Conservation (phyloP, 30 jellyfish, hydroid and myxozoan species). For the Rhopilema esculentum region DNA sequence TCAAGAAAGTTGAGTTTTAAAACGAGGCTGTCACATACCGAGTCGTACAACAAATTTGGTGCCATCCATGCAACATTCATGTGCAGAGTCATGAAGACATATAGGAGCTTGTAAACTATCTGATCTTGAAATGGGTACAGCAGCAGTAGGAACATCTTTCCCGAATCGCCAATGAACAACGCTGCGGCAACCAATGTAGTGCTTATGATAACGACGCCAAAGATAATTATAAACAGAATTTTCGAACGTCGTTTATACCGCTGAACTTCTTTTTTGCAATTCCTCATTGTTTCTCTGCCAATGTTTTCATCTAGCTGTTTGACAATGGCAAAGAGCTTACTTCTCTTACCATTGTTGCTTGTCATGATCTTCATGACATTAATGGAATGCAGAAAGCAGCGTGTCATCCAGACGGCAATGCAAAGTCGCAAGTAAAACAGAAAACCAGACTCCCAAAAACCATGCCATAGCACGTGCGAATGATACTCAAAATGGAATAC, state of each 20-base stretch:
- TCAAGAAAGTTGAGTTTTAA: constrained; percentile 28
- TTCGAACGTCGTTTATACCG: background rate
- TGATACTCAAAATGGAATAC: background rate
- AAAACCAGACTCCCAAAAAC: background rate
- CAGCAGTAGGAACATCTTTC: background rate
- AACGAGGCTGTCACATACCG: constrained; percentile 37
- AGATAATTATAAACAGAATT: background rate
- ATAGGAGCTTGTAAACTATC: background rate
- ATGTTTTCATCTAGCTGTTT: constrained; percentile 29
- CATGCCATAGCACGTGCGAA: background rate
- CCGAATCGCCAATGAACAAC: background rate
- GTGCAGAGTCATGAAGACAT: background rate
- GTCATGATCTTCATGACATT: background rate
- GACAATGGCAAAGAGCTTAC: constrained; percentile 24
- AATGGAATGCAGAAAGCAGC: constrained; percentile 8
- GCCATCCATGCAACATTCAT: constrained; percentile 27
- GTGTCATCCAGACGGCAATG: constrained; percentile 27
- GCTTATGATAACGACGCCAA: background rate
- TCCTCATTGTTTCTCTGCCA: background rate
- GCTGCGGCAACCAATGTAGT: background rate
- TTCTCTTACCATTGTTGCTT: background rate
- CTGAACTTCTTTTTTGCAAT: background rate
- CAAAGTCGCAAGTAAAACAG: constrained; percentile 10
- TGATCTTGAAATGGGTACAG: constrained; percentile 13
- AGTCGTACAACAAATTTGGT: constrained; percentile 24